phyloP scores from a whole-genome alignment of 64 coral and sea anemone species.

The Porites australiensis region DNA sequence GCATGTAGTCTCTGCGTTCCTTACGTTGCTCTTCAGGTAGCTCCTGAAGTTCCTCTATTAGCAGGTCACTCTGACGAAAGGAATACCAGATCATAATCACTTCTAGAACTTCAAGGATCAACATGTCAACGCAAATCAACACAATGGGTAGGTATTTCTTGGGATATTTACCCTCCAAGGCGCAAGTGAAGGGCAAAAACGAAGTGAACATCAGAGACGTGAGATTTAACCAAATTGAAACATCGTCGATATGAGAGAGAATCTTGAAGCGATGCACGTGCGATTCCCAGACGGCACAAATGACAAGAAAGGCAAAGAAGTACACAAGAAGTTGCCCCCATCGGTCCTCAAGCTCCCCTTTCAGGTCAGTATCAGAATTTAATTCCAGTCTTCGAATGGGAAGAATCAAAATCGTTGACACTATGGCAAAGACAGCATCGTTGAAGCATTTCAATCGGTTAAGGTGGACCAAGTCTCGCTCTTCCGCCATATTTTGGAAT shows the following conservation, averaged over 20 bases:
- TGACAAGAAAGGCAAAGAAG: conserved; percentile 86
- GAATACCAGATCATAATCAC: conserved; percentile 85
- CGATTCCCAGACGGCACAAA: conserved; percentile 94
- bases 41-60: conserved; percentile 81
- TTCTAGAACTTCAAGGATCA: conserved; percentile 90
- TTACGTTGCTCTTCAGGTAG: conserved; percentile 69
- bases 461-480: conserved; percentile 86
- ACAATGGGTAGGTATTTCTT: conserved; percentile 75
- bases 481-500: conserved; percentile 72
- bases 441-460: conserved; percentile 93
- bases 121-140: conserved; percentile 82
- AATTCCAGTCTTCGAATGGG: conserved; percentile 86
- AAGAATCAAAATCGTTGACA: conserved; percentile 95
- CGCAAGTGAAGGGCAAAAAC: conserved; percentile 88
- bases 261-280: conserved; percentile 93
- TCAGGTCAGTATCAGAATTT: conserved; percentile 28
- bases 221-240: conserved; percentile 94
- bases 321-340: conserved; percentile 87
- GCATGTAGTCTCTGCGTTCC: conserved; percentile 92
- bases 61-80: conserved; percentile 76
- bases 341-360: conserved; percentile 62
- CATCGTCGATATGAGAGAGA: conserved; percentile 94
- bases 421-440: conserved; percentile 97
- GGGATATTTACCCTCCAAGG: conserved; percentile 80
- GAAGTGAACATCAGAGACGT: conserved; percentile 89